Percentiles rank a stretch among this genome's conserved stretches.
phyloP scores from a whole-genome alignment of 2,797 vertebrate species.

The Alectoris magna region DNA sequence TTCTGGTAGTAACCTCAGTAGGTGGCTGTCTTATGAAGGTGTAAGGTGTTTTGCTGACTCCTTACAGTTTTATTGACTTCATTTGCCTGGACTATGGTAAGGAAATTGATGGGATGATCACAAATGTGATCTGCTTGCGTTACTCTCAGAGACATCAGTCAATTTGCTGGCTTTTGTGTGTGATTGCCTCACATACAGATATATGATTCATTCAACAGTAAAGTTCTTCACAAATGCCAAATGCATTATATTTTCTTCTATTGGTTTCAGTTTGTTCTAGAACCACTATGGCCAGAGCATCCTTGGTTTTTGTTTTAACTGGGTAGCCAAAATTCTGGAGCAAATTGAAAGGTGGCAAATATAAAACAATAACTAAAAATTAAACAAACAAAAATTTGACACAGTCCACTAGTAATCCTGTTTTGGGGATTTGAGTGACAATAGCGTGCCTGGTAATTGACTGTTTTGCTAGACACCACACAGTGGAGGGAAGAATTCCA shows the following conservation, averaged over 20 bases:
- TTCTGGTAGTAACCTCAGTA: not conserved
- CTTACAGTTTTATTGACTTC: not conserved
- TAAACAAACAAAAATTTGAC: not conserved
- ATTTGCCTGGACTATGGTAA: not conserved
- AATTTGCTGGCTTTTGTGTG: not conserved
- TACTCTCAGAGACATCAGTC: not conserved
- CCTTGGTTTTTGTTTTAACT: not conserved
- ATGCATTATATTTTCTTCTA: not conserved
- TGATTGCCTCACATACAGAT: not conserved
- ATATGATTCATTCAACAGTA: not conserved
- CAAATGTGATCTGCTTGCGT: not conserved
- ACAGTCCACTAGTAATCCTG: not conserved
- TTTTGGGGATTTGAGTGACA: not conserved
- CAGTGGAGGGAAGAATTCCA: not conserved
- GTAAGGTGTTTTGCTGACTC: not conserved
- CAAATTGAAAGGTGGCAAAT: not conserved
- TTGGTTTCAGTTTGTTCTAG: not conserved
- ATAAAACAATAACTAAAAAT: not conserved
- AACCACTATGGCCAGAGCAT: not conserved
- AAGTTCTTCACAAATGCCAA: not conserved
- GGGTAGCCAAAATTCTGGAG: not conserved
- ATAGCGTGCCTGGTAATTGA: not conserved
- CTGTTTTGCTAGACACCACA: not conserved
- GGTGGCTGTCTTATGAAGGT: not conserved
- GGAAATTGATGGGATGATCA: not conserved